Base-by-base conservation (phyloP, 2,797 vertebrate species). In the Taenioides sp. region DNA sequence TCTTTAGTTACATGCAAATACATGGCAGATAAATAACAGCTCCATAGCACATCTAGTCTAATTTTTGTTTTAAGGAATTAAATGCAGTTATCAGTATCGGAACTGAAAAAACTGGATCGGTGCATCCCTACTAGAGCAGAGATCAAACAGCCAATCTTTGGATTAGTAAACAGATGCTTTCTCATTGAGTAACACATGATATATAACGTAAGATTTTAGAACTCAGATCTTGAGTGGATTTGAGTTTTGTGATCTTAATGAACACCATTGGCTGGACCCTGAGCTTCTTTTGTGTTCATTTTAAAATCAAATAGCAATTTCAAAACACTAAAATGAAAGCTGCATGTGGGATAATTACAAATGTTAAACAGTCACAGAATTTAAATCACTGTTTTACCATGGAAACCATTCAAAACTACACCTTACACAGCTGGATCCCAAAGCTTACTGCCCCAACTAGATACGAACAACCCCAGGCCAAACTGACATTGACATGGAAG, bases 401-500 rank as follows among this genome's bases (percentile, higher is more conserved):
- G 23, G 70, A 80, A 79, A 82, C 55, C 18, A 27, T 54, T 74
- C 40, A 20, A 76, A 82, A 73, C 17, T 31, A n/a, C 43, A 57
- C 37, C 74, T 77, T 5, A 79, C 57, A 47, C 47, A 16, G 47
- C 63, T 58, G 76, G 72, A 82, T 70, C n/a, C 57, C 37, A 59
- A 71, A 77, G 76, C 66, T 70, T 74, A 62, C 72, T 77, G 57
- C 69, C 69, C 65, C 25, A 27, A 76, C 71, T 80, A 86, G 74
- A 89, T 80, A 72, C 78, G 86, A 89, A 86, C 77, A 84, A 81
- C 80, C 74, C 74, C 52, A 78, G 82, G 67, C 76, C 78, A 78
- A 90, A 88, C 86, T 81, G 80, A 84, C 88, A 80, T 84, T 89
- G 91, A 91, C 88, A 91, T 91, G 91, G 89, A 89, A 91, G 88